These are phyloP conservation scores for Enteromius radiatus DNA, from an alignment of 2,797 vertebrate species.

Conservation along the genomic window DNA sequence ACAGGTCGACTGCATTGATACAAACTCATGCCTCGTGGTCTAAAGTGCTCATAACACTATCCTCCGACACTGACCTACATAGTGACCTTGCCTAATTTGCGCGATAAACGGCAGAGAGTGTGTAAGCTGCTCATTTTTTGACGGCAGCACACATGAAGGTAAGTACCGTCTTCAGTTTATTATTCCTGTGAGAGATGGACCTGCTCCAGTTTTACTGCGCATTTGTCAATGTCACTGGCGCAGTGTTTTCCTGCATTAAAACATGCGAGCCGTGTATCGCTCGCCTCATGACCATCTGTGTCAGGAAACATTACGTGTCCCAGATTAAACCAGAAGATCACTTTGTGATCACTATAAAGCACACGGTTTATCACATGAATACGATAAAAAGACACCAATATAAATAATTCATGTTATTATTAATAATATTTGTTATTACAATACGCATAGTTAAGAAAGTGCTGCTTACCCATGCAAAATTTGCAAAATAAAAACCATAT, in stretches of 20 bases:
- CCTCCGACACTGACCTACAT: slow-evolving; percentile 26
- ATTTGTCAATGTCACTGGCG: slow-evolving; percentile 51
- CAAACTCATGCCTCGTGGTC: background rate
- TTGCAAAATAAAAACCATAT: background rate
- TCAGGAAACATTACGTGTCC: background rate
- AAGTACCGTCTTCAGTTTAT: slow-evolving; percentile 30
- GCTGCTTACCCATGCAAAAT: background rate
- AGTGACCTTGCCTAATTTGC: slow-evolving; percentile 37
- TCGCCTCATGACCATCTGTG: slow-evolving; percentile 22
- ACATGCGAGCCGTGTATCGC: background rate
- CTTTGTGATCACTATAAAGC: background rate
- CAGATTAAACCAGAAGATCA: background rate
- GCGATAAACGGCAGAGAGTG: slow-evolving; percentile 4
- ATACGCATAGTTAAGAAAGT: background rate
- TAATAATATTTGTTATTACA: background rate
- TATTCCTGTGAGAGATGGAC: slow-evolving; percentile 37
- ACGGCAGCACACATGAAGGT: slow-evolving; percentile 16
- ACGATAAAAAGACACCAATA: background rate
- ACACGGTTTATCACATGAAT: background rate
- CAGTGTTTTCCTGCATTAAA: slow-evolving; percentile 38
- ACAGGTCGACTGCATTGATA: slow-evolving; percentile 2
- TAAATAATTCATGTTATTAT: background rate
- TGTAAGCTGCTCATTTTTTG: background rate
- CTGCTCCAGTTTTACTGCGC: slow-evolving; percentile 44
- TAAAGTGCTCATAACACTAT: background rate